phyloP scores from a whole-genome alignment of 1,140 invertebrate species.

The Thalassaphorura encarpata region DNA sequence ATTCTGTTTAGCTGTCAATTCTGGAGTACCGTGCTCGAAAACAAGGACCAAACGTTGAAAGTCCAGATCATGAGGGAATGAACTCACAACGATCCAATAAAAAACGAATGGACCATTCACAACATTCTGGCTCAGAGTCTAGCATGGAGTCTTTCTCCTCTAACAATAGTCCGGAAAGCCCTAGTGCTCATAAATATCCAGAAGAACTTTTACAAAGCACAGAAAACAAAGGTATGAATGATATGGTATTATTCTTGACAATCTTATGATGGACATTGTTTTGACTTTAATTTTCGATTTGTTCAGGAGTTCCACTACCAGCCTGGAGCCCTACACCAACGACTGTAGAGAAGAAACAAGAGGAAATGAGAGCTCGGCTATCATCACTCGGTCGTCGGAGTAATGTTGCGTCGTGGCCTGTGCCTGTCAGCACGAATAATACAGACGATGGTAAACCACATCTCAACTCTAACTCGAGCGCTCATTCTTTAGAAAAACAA shows the following conservation, averaged over 20 bases:
- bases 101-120: conserved; percentile 35
- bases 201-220: conserved; percentile 38
- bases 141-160: too few relatives aligned
- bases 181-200: conserved; percentile 33
- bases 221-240: conserved; percentile 23
- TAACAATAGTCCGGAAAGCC: conserved; percentile 42
- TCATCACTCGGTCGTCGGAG: conserved; percentile 38
- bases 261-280: background rate
- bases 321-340: conserved; percentile 56
- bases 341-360: conserved; percentile 57
- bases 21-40: conserved; percentile 59
- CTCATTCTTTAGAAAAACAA: background rate
- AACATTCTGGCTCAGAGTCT: conserved; percentile 37
- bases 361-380: conserved; percentile 61
- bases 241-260: conserved; percentile 18
- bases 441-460: too few relatives aligned
- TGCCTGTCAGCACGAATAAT: too few relatives aligned
- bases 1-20: conserved; percentile 51
- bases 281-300: background rate
- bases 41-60: too few relatives aligned
- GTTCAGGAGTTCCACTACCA: conserved; percentile 27
- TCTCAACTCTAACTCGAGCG: too few relatives aligned
- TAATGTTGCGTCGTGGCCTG: conserved; percentile 50
- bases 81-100: conserved; percentile 27
- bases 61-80: conserved; percentile 38